Base-by-base conservation (phyloP, 2,888 invertebrate genomes). In the Coelopa pilipes region DNA sequence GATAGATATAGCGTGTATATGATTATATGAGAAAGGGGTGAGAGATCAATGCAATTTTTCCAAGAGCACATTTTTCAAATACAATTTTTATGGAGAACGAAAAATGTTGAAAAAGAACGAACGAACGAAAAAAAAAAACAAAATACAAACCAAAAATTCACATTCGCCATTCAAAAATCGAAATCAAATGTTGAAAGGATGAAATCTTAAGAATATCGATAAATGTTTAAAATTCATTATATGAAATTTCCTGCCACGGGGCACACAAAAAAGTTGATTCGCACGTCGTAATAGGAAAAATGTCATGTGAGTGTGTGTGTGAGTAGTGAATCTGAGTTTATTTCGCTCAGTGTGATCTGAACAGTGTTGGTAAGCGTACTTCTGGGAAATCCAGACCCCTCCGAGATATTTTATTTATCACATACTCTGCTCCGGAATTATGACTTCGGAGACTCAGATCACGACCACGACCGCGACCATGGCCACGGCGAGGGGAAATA, bases 221-320 rank as follows among this genome's bases (percentile, higher is more conserved):
- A 34, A 9, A 63, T 34, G 63, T 45, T 60, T 24, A 65, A 4
- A 47, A 65, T 24, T 65, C 10, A 15, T 2, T 63, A 15, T 45
- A 47, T 47, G 3, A 47, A 49, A 34, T 34, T 34, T 12, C 34
- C 17, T 7, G 11, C 17, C 70, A 71, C 77, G 76, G 78, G 79
- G 78, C 79, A 79, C 78, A 78, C 78, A 77, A 77, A 79, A 78
- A 79, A 78, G 76, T 78, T 78, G 77, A 75, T 77, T 74, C 34
- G 2, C 34, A 34, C 34, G 34, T 4, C 34, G 34, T 34, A 2
- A 34, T 34, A 34, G 7, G 2, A 62, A 47, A 45, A 57, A 55
- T 67, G 34, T 57, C 46, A 15, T 65, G 15, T 19, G 49, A 49
- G 19, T 17, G 19, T 46, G 45, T 63, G 4, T 24, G n/a, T 24